These are phyloP conservation scores for Maylandia zebra DNA, from an alignment of 2,113 vertebrate genomes.

Conservation along the genomic window DNA sequence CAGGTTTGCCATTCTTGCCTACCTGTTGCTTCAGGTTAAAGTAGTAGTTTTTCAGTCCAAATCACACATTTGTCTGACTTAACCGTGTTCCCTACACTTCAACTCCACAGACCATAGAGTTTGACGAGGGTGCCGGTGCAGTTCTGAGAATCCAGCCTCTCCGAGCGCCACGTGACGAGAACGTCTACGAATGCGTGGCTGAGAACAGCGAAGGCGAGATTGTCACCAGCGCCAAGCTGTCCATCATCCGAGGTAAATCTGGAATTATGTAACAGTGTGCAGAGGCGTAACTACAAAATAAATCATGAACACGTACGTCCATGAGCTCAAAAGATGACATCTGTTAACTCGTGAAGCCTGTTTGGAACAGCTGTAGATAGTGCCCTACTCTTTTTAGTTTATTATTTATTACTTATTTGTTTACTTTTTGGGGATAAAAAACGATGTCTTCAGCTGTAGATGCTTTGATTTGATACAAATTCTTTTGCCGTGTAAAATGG, in stretches of 20 bases:
- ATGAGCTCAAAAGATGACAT: not conserved
- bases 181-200: conserved; percentile 92
- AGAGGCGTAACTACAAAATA: not conserved
- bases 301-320: conserved; percentile 7
- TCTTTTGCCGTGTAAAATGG: not conserved
- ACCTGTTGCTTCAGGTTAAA: not conserved
- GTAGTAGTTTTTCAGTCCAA: not conserved
- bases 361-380: not conserved
- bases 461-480: not conserved
- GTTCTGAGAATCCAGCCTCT: conserved; percentile 95
- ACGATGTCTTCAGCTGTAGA: not conserved
- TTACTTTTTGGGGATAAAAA: not conserved
- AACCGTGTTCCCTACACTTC: not conserved
- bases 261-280: conserved; percentile 9
- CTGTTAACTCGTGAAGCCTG: not conserved
- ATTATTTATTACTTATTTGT: not conserved
- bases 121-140: conserved; percentile 92
- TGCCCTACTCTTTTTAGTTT: not conserved
- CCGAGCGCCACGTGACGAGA: conserved; percentile 91
- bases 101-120: conserved; percentile 86
- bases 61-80: not conserved
- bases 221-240: conserved; percentile 89
- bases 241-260: conserved; percentile 89
- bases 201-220: conserved; percentile 87
- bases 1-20: not conserved